phyloP scores from a whole-genome alignment of 2,888 invertebrate genomes.

The Thera britannica region DNA sequence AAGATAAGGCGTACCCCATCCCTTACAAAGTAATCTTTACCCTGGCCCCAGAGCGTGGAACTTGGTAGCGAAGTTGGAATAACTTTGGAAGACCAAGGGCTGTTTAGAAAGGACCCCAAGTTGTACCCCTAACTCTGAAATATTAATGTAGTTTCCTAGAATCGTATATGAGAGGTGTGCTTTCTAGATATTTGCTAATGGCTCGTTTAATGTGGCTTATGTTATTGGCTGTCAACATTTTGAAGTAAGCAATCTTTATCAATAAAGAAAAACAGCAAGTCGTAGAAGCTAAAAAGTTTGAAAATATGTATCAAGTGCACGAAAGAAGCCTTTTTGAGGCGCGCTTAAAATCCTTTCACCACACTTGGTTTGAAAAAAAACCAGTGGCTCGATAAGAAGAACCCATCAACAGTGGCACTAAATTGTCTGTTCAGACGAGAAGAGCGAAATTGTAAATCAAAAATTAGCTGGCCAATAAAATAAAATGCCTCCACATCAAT shows the following conservation, averaged over 20 bases:
- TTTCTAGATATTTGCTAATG: constrained; percentile 68
- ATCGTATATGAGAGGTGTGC: constrained; percentile 77
- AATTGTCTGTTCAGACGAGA: no score
- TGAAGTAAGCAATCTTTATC: not conserved
- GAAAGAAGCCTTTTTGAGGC: no score
- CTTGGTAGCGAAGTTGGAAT: constrained; percentile 77
- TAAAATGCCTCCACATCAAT: no score
- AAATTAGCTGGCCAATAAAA: no score
- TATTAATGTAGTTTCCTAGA: constrained; percentile 84
- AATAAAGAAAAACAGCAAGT: not conserved
- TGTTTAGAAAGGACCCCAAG: constrained; percentile 83
- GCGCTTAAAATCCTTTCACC: no score
- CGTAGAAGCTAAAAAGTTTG: no score
- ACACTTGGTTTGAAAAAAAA: no score
- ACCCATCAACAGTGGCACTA: no score
- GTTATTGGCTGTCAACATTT: constrained; percentile 14
- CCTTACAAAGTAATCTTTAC: constrained; percentile 78
- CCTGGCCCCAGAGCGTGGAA: constrained; percentile 67
- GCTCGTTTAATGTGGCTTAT: constrained; percentile 35
- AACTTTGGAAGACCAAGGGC: constrained; percentile 84
- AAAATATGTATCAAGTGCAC: no score
- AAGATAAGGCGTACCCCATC: constrained; percentile 71
- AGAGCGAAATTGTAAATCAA: no score
- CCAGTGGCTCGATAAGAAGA: no score
- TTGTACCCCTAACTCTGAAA: constrained; percentile 71